These are phyloP conservation scores for Digitonthophagus gazella DNA, from an alignment of 2,888 invertebrate genomes.

Conservation along the genomic window DNA sequence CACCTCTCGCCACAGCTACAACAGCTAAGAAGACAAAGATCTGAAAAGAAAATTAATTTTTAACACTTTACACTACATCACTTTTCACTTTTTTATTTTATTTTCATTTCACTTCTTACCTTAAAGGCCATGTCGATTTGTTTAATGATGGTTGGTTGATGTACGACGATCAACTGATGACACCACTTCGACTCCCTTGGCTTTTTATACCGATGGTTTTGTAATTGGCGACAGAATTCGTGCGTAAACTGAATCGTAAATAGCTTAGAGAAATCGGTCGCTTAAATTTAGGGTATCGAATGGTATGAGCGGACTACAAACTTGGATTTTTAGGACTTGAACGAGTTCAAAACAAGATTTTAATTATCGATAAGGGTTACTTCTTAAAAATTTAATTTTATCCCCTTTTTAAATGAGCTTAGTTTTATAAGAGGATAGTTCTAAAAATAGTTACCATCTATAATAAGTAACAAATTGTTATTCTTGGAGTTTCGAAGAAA, in stretches of 20 bases:
- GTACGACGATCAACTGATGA: conserved; percentile 24
- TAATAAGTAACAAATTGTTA: background rate
- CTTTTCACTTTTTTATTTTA: background rate
- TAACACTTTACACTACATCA: background rate
- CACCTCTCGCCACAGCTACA: conserved; percentile 37
- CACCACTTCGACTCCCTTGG: background rate
- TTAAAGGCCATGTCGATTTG: conserved; percentile 30
- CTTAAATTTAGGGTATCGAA: background rate
- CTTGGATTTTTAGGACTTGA: background rate
- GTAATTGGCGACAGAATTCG: background rate
- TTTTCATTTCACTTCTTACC: conserved; percentile 27
- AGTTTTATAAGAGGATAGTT: too few species aligned
- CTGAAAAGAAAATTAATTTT: conserved; percentile 31
- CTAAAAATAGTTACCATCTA: background rate
- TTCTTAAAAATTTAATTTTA: too few species aligned
- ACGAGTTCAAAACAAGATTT: background rate
- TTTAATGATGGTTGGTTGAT: conserved; percentile 2
- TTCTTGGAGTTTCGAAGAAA: background rate
- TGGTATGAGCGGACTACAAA: background rate
- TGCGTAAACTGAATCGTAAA: background rate
- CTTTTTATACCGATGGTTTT: background rate
- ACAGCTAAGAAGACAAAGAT: conserved; percentile 36
- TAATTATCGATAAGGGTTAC: background rate
- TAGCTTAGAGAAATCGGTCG: background rate
- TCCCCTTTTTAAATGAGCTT: too few species aligned